Base-by-base conservation (phyloP, 2,888 invertebrate genomes). In the Pinctada fucata region DNA sequence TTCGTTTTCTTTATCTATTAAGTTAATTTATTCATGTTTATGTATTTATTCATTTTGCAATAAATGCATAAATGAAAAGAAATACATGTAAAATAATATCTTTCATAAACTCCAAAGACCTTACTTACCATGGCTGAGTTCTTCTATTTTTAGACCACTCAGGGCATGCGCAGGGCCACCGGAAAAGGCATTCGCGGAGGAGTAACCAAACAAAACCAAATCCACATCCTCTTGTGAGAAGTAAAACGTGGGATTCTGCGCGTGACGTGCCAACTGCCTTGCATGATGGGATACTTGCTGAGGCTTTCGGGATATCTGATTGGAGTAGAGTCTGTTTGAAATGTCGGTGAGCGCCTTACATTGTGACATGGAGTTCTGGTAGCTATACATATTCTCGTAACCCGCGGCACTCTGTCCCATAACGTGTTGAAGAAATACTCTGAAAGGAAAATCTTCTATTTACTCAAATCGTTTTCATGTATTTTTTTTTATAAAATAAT, bases 191-290 rank as follows among this genome's bases (percentile, higher is more conserved):
- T 75, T 58, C 16, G 81, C 80, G 48, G 85, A 66, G 4, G 87
- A 83, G 75, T 85, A 87, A 2, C 90, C 90, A 72, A 87, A 90
- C 16, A 90, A 78, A 6, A 87, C 88, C 51, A 88, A 86, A 71
- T 90, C 89, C 0, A 90, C 84, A 71, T 89, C 86, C 51, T 87
- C 85, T 45, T 88, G 84, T 3, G 84, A 82, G 75, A 88, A 88
- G 72, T 80, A 88, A 72, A 84, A 81, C 4, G 78, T 78, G 13
- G 81, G 80, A 2, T 67, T 68, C 63, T 63, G 71, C 1, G 70
- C 10, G 8, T 71, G 68, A 10, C 45, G 45, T 31, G 31, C 31
- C 31, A 31, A 31, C 2, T 74, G 74, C 52, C 72, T 58, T 4
- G 50, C n/a, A 3, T 49, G 13, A 13, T 50, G 69, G 10, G 72